These are phyloP conservation scores for Tinea semifulvella DNA, from an alignment of 2,888 invertebrate genomes.

Conservation along the genomic window DNA sequence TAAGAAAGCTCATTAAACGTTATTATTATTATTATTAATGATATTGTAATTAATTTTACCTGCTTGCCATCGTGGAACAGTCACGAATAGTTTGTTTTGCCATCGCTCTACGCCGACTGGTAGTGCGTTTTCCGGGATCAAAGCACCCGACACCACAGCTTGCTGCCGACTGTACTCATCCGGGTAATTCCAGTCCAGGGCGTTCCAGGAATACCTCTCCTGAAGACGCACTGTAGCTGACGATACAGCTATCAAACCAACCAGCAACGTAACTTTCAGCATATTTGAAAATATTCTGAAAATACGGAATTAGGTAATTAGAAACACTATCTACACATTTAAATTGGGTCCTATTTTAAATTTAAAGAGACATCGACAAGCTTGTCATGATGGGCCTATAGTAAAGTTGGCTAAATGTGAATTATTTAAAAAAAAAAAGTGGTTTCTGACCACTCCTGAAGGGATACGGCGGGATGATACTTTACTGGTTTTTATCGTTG, in stretches of 20 bases:
- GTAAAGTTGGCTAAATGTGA: no score
- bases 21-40: no score
- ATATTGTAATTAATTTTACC: slow-evolving; percentile 62
- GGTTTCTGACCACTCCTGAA: no score
- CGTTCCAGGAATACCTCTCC: slow-evolving; percentile 79
- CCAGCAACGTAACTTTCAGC: slow-evolving; percentile 21
- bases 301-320: no score
- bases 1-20: no score
- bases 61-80: slow-evolving; percentile 81
- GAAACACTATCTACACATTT: no score
- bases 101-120: slow-evolving; percentile 86
- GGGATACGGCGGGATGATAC: no score
- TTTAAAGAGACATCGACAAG: no score
- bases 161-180: slow-evolving; percentile 67
- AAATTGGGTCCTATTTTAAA: no score
- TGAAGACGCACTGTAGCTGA: slow-evolving; percentile 65
- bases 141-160: slow-evolving; percentile 71
- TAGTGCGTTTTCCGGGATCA: slow-evolving; percentile 79
- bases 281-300: background rate
- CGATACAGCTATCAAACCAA: slow-evolving; percentile 33
- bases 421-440: no score
- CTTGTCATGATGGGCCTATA: no score
- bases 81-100: slow-evolving; percentile 82
- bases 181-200: slow-evolving; percentile 80
- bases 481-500: no score